phyloP scores from a whole-genome alignment of 2,888 invertebrate species.

The Cantharis nigra region DNA sequence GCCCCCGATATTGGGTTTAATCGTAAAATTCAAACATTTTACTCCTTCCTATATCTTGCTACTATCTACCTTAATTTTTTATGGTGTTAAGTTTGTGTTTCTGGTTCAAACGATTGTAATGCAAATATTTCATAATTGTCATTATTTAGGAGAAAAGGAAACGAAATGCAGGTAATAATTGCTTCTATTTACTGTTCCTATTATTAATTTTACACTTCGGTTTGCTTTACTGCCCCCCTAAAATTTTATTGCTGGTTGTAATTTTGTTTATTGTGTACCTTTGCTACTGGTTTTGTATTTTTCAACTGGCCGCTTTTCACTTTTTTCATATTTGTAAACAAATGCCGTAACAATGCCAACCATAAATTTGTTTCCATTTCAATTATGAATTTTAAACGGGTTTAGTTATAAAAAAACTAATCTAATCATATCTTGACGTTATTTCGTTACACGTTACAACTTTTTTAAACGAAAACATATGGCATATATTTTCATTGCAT shows the following conservation, averaged over 20 bases:
- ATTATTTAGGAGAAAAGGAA: constrained; percentile 47
- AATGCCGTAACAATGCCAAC: not conserved
- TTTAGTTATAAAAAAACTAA: not conserved
- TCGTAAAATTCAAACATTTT: constrained; percentile 10
- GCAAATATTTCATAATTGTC: constrained; percentile 51
- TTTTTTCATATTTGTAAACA: not conserved
- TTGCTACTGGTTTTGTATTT: not conserved
- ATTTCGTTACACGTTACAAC: not conserved
- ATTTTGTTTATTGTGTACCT: constrained; percentile 32
- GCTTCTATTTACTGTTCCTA: constrained; percentile 9
- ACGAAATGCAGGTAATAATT: constrained; percentile 57
- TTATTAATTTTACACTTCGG: constrained; percentile 32
- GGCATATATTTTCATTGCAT: not conserved
- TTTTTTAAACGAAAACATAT: not conserved
- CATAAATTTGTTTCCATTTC: not conserved
- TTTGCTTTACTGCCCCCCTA: constrained; percentile 31
- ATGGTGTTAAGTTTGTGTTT: constrained; percentile 25
- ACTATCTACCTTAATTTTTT: constrained; percentile 16
- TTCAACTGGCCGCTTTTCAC: not conserved
- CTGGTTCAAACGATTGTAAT: constrained; percentile 49
- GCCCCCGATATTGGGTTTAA: constrained; percentile 54
- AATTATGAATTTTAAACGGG: not conserved
- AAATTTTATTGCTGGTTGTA: constrained; percentile 44
- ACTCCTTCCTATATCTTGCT: not conserved
- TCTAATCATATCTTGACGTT: not conserved